Percentiles rank a stretch among this genome's conserved stretches.
These are phyloP conservation scores for Peromyscus californicus DNA, from an alignment of 2,113 vertebrate species.

Conservation along the genomic window DNA sequence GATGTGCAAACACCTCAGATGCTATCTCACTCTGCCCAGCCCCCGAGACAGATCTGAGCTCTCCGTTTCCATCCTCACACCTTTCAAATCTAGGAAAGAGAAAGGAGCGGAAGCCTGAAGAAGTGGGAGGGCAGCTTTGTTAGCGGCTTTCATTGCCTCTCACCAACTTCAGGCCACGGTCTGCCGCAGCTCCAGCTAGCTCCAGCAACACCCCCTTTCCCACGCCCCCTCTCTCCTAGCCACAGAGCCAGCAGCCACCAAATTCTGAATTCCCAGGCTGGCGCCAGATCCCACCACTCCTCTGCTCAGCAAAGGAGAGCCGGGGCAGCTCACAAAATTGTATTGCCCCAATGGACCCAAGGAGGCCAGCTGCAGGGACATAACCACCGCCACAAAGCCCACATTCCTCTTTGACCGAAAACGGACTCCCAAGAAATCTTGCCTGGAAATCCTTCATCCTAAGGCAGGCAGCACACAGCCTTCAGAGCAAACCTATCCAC, in stretches of 20 bases:
- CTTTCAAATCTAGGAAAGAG: neutral
- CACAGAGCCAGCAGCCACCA: neutral
- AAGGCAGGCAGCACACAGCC: neutral
- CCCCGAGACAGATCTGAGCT: neutral
- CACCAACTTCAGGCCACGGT: neutral
- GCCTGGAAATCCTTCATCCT: constrained; percentile 29
- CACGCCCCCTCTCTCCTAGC: neutral
- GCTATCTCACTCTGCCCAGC: neutral
- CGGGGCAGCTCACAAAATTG: constrained; percentile 4
- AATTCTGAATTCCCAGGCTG: neutral
- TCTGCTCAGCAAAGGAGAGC: neutral
- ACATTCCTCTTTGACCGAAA: constrained; percentile 68
- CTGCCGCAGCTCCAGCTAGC: neutral
- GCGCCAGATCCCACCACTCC: neutral
- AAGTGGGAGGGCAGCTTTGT: neutral
- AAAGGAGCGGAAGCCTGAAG: neutral
- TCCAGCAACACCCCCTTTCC: neutral
- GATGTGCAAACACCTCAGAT: neutral
- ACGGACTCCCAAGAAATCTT: constrained; percentile 67
- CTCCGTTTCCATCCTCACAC: neutral
- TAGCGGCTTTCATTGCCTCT: neutral
- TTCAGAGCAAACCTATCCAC: constrained; percentile 59
- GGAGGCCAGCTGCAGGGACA: constrained; percentile 31
- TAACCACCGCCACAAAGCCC: neutral
- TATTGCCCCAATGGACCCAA: constrained; percentile 56